These are phyloP conservation scores for Tachycineta bicolor DNA, from an alignment of 2,113 vertebrate species.

Conservation along the genomic window DNA sequence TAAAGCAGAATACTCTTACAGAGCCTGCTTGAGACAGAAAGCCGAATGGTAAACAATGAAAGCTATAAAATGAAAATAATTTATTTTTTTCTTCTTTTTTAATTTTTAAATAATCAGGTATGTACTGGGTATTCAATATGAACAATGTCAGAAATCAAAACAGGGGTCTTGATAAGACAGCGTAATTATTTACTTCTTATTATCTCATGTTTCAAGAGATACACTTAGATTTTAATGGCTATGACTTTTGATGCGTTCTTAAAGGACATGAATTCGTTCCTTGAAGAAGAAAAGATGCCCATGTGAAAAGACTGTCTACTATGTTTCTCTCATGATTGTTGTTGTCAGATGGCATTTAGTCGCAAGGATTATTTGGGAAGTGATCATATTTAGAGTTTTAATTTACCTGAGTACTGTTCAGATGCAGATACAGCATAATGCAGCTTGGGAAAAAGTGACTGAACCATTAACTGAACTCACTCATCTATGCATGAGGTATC, in stretches of 20 bases:
- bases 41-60: background rate
- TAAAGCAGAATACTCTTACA: background rate
- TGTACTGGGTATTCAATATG: background rate
- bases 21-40: background rate
- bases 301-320: background rate
- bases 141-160: background rate
- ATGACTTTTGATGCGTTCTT: background rate
- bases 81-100: background rate
- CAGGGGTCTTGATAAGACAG: background rate
- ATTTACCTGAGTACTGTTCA: background rate
- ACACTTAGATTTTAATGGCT: background rate
- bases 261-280: background rate
- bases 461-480: background rate
- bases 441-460: background rate
- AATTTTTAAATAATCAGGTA: background rate
- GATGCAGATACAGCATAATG: background rate
- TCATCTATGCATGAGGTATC: background rate
- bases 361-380: background rate
- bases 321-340: background rate
- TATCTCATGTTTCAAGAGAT: background rate
- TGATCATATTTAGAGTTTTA: background rate
- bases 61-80: background rate
- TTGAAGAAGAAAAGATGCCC: background rate
- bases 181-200: background rate
- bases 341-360: background rate